phyloP scores from a whole-genome alignment of 2,797 vertebrate species.

The Chelon auratus region DNA sequence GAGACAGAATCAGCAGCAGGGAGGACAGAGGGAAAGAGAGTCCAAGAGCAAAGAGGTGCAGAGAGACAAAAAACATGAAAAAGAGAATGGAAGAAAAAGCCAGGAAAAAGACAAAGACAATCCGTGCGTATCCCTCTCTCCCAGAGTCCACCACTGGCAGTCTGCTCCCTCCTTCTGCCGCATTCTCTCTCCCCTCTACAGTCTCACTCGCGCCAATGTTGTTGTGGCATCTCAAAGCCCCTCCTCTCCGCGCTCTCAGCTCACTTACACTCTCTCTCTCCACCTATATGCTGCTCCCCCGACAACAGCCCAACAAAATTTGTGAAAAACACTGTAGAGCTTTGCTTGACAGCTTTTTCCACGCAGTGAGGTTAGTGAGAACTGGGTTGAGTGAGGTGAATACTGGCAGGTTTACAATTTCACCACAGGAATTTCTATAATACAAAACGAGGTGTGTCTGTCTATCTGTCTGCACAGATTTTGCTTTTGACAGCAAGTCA shows the following conservation, averaged over 20 bases:
- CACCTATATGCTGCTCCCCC: conserved; percentile 26
- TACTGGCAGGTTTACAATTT: not conserved
- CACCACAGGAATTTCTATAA: not conserved
- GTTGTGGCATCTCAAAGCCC: conserved; percentile 66
- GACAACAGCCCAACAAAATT: conserved; percentile 37
- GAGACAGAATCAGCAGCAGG: conserved; percentile 5
- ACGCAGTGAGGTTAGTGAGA: conserved; percentile 28
- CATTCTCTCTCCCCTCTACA: conserved; percentile 67
- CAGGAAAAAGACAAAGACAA: conserved; percentile 24
- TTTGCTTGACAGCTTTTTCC: conserved; percentile 38
- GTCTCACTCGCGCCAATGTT: conserved; percentile 52
- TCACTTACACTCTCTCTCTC: conserved; percentile 31
- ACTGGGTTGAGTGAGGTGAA: not conserved
- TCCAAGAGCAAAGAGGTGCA: not conserved
- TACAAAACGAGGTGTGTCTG: too few species aligned
- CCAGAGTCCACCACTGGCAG: conserved; percentile 38
- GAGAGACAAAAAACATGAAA: conserved; percentile 9
- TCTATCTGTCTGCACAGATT: too few species aligned
- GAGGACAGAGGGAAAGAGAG: not conserved
- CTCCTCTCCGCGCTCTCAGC: conserved; percentile 55
- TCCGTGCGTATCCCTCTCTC: conserved; percentile 36
- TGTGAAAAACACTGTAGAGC: conserved; percentile 1
- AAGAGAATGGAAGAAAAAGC: conserved; percentile 23
- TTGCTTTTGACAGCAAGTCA: too few species aligned
- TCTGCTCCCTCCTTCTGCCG: conserved; percentile 71